A percentile compares a stretch with the other conserved stretches of the same genome.
These are phyloP conservation scores for Takifugu bimaculatus DNA, from an alignment of 2,113 vertebrate species.

Conservation along the genomic window DNA sequence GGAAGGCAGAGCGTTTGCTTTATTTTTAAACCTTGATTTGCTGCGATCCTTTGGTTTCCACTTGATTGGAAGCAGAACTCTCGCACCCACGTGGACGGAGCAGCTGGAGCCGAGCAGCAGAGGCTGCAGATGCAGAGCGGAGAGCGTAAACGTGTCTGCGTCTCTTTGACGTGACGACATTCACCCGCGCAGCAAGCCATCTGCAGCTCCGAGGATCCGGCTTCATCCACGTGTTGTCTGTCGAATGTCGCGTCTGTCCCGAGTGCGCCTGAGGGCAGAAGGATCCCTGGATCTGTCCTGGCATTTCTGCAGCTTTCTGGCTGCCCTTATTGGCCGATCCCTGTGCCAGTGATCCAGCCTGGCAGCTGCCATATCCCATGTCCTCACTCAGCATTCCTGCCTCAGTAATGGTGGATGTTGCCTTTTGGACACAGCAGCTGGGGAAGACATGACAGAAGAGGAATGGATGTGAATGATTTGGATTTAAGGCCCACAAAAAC, in stretches of 20 bases:
- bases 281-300: not conserved
- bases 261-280: not conserved
- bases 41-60: not conserved
- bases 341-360: not conserved
- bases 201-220: not conserved
- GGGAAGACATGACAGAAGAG: constrained; percentile 1
- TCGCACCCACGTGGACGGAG: not conserved
- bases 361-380: not conserved
- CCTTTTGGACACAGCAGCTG: constrained; percentile 28
- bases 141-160: not conserved
- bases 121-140: not conserved
- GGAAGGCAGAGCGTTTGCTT: too few species aligned
- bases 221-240: too few species aligned
- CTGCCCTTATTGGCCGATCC: too few species aligned
- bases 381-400: constrained; percentile 44
- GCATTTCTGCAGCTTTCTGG: too few species aligned
- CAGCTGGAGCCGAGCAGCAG: not conserved
- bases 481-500: too few species aligned
- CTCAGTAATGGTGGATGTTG: constrained; percentile 38
- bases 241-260: not conserved
- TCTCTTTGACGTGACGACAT: not conserved
- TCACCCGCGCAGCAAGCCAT: too few species aligned
- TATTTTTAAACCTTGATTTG: too few species aligned
- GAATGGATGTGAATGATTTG: too few species aligned
- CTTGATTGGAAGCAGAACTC: constrained; percentile 15